A percentile compares a stretch with the other conserved stretches of the same genome.
phyloP scores from a whole-genome alignment of 2,797 vertebrate genomes.

The Selene dorsalis region DNA sequence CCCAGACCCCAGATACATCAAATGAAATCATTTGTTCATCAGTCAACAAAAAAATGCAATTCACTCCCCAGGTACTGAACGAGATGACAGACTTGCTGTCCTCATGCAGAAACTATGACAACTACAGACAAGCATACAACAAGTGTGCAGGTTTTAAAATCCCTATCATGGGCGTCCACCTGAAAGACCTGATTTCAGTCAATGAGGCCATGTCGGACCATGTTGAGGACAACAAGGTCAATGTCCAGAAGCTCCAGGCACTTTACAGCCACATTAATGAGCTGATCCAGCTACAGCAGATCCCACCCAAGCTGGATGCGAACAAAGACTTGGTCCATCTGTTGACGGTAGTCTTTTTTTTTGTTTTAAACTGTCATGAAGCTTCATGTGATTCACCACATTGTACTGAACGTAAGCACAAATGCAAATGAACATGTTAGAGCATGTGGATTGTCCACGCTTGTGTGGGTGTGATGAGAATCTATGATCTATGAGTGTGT shows the following conservation, averaged over 20 bases:
- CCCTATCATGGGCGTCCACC: slow-evolving; percentile 94
- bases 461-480: slow-evolving; percentile 77
- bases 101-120: slow-evolving; percentile 94
- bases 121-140: slow-evolving; percentile 91
- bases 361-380: slow-evolving; percentile 16
- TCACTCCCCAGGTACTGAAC: slow-evolving; percentile 87
- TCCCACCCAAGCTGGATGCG: slow-evolving; percentile 90
- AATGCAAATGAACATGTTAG: slow-evolving; percentile 73
- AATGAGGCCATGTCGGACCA: slow-evolving; percentile 95
- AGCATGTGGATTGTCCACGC: slow-evolving; percentile 66
- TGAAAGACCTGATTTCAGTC: slow-evolving; percentile 95
- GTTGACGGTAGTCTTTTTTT: slow-evolving; percentile 85
- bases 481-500: slow-evolving; percentile 79
- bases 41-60: background rate
- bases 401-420: slow-evolving; percentile 47
- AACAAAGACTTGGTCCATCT: slow-evolving; percentile 97
- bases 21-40: background rate
- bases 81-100: slow-evolving; percentile 98
- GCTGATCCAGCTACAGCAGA: slow-evolving; percentile 93
- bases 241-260: slow-evolving; percentile 92
- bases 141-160: slow-evolving; percentile 93
- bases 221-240: slow-evolving; percentile 92
- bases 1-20: background rate
- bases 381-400: slow-evolving; percentile 53
- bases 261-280: slow-evolving; percentile 95